Conservation (phyloP, 2,113 vertebrate species). For the Sinocyclocheilus rhinocerous region DNA sequence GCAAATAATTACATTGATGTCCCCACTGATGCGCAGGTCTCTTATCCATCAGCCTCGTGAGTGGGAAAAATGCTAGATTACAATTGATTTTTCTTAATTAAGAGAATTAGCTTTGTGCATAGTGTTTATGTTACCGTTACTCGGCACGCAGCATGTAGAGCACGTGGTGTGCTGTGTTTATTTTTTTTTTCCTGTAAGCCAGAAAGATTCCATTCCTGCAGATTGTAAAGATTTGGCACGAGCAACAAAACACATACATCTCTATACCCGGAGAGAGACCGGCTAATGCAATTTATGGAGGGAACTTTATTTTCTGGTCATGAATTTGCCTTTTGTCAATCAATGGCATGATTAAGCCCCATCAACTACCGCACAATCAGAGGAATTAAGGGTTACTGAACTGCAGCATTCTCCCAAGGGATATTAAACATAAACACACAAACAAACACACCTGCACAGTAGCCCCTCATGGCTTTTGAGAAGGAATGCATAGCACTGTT, state of each 20-base stretch:
- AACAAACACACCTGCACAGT: conserved; percentile 1
- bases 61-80: conserved; percentile 54
- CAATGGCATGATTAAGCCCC: conserved; percentile 86
- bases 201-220: conserved; percentile 69
- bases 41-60: conserved; percentile 7
- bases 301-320: conserved; percentile 86
- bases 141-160: not conserved
- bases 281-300: conserved; percentile 83
- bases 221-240: conserved; percentile 84
- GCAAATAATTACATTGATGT: conserved; percentile 59
- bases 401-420: conserved; percentile 39
- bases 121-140: conserved; percentile 27
- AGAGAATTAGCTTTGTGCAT: conserved; percentile 40
- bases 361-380: conserved; percentile 81
- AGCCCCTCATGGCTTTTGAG: not conserved
- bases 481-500: not conserved
- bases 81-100: conserved; percentile 52
- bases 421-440: conserved; percentile 12
- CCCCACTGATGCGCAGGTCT: conserved; percentile 54
- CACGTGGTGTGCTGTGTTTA: not conserved
- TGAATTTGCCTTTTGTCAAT: conserved; percentile 82
- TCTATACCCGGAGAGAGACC: conserved; percentile 3
- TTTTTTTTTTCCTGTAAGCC: conserved; percentile 28
- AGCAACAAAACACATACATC: conserved; percentile 46
- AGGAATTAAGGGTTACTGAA: conserved; percentile 73